These are phyloP conservation scores for Willowsia nigromaculata DNA, from an alignment of 2,888 invertebrate species.

Conservation along the genomic window DNA sequence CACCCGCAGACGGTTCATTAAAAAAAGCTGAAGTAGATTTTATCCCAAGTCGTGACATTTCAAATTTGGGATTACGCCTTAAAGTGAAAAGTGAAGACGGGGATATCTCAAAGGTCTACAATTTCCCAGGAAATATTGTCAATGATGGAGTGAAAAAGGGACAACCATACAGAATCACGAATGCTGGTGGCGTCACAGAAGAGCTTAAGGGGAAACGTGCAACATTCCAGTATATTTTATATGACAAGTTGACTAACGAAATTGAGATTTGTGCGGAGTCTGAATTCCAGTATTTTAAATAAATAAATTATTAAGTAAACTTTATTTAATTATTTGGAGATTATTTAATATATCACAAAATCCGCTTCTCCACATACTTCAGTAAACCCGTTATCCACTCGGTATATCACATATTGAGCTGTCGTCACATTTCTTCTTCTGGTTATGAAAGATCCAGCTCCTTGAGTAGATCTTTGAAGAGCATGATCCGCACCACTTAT, in stretches of 20 bases:
- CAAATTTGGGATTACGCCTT: not conserved
- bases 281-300: not conserved
- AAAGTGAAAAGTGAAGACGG: not conserved
- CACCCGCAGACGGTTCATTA: not conserved
- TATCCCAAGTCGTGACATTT: constrained; percentile 12
- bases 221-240: constrained; percentile 12
- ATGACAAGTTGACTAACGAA: not conserved
- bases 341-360: too few species aligned
- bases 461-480: too few species aligned
- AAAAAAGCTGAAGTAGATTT: not conserved
- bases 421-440: too few species aligned
- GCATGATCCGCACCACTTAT: too few species aligned
- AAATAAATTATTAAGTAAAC: too few species aligned
- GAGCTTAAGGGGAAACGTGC: not conserved
- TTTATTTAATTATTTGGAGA: too few species aligned
- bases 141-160: not conserved
- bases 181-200: not conserved
- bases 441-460: too few species aligned
- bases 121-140: not conserved
- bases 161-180: not conserved
- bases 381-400: too few species aligned
- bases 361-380: too few species aligned
- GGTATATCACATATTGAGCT: too few species aligned
- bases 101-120: not conserved
- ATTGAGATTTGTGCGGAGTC: not conserved